Evolutionary conservation across 1,140 invertebrate genomes (phyloP), one percentile per base, ranked within the genome.

Genomic region (Drosophila mojavensis): DNA sequence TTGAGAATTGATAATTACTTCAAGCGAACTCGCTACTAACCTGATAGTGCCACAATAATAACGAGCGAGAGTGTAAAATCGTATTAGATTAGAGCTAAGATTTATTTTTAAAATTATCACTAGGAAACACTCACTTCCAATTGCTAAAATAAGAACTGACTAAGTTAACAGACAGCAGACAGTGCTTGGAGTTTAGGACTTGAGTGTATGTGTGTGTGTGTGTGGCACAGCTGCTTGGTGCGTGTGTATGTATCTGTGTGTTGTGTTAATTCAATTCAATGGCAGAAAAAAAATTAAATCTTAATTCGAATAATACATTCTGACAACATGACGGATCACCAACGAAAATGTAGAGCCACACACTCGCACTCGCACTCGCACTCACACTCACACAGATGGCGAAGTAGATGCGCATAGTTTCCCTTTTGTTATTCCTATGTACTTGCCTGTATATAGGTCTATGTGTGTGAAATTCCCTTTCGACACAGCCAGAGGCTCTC

Each of bases 251-350:
- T 30, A 30, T 5, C 7, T 55, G 75, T 63, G 60, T 76, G 63
- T 66, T 84, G 85, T 84, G 84, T 89, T 89, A 89, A 89, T 89
- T 90, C 81, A 90, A 90, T 90, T 90, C 85, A 90, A 90, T 85
- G 85, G 86, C 75, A 90, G 79, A 64, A 86, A 90, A 89, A 81
- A 89, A 86, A 72, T 91, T 81, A 91, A 91, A 91, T 91, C 88
- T 91, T 91, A 91, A 91, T 91, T 91, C 83, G 82, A 88, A 86
- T 91, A 91, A 91, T 91, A 86, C 88, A 91, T 91, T 91, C 88
- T 91, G 88, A 91, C 88, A 91, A 91, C 82, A 88, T 91, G 88
- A 91, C 88, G 88, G 88, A 91, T 91, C 88, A 91, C 88, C 88
- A 91, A 84, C 80, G 86, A 90, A 89, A 89, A 90, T 90, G 86